Evolutionary conservation across 2,113 vertebrate genomes (phyloP).

Genomic region (Heteronetta atricapilla): DNA sequence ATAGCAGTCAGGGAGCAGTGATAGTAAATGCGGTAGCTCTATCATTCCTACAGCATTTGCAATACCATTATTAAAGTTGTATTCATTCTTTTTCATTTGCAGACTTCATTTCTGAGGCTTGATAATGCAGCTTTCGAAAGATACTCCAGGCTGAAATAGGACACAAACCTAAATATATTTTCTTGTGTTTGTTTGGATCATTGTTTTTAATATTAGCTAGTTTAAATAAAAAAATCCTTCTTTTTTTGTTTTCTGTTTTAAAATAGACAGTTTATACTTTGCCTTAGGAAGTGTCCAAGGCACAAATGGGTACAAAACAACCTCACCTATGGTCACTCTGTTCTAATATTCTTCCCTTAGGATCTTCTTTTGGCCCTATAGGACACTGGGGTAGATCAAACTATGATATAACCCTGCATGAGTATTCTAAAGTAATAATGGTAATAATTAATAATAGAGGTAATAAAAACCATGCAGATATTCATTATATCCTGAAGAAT

Average conservation of each 20-base stretch:
- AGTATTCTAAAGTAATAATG: neutral
- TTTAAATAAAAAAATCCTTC: accelerated
- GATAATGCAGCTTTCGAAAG: neutral
- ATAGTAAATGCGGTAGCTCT: conserved; percentile 7
- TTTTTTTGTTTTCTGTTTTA: neutral
- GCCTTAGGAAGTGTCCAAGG: too few species aligned
- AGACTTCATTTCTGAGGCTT: neutral
- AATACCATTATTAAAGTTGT: neutral
- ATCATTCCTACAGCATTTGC: neutral
- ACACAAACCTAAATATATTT: neutral
- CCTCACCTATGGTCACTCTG: neutral
- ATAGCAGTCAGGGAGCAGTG: neutral
- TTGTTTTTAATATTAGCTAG: neutral
- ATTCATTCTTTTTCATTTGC: neutral
- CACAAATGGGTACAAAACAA: neutral
- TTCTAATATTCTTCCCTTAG: neutral
- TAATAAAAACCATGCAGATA: neutral
- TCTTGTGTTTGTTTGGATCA: neutral
- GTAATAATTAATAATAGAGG: neutral
- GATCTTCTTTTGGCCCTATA: neutral
- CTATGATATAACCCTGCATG: neutral
- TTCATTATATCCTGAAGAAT: neutral
- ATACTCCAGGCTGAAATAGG: neutral
- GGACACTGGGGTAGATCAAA: neutral
- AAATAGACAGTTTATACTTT: neutral